A percentile compares a stretch with the other conserved stretches of the same genome.
These are phyloP conservation scores for Lichenostomus cassidix DNA, from an alignment of 2,113 vertebrate genomes.

Conservation along the genomic window DNA sequence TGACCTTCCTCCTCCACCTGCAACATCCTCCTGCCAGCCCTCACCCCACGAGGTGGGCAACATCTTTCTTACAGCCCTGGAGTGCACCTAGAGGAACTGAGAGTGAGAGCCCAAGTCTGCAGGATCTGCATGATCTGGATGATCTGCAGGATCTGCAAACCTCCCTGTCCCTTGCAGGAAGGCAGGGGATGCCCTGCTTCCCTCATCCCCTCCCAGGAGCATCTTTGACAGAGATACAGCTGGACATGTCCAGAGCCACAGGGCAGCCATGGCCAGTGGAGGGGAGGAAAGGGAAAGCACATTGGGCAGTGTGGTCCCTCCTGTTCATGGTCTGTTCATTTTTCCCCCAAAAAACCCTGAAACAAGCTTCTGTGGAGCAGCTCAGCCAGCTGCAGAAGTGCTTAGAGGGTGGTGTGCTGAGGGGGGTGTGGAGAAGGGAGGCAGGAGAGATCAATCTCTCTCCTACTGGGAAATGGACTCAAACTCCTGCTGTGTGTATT, in stretches of 20 bases:
- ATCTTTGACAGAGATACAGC: accelerated
- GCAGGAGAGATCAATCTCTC: not conserved
- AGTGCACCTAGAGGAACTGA: not conserved
- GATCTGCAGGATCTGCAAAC: not conserved
- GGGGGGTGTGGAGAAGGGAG: not conserved
- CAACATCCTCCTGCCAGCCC: not conserved
- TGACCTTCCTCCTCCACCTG: not conserved
- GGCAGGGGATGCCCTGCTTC: not conserved
- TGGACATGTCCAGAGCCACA: accelerated
- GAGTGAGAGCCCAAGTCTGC: not conserved
- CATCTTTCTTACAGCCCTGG: not conserved
- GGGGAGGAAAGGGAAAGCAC: not conserved
- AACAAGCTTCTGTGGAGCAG: not conserved
- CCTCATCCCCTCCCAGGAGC: not conserved
- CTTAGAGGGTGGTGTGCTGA: not conserved
- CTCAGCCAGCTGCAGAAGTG: conserved; percentile 33
- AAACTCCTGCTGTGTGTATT: conserved; percentile 46
- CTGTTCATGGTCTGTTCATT: not conserved
- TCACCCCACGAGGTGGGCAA: not conserved
- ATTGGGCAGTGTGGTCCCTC: not conserved
- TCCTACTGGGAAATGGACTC: conserved; percentile 24
- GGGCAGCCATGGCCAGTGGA: accelerated
- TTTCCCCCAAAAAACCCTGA: accelerated
- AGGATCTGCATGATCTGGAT: not conserved
- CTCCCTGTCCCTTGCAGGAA: not conserved